A percentile compares a stretch with the other conserved stretches of the same genome.
Conservation (phyloP, 23 tunicate genomes). For the Halocynthia roretzi region DNA sequence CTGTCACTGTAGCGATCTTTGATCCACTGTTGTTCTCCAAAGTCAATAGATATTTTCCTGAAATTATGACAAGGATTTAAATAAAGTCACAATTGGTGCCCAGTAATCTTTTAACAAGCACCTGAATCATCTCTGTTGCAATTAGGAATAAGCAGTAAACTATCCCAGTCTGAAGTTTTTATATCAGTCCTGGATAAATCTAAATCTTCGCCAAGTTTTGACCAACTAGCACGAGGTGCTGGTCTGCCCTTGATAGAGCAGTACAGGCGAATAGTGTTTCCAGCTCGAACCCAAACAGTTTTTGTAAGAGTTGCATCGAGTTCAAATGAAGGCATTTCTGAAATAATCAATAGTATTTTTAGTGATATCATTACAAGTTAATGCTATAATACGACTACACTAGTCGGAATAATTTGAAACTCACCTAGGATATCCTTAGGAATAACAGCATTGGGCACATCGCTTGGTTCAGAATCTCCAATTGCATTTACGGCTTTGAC, state of each 20-base stretch:
- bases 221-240: constrained; percentile 75
- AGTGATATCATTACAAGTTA: too few species aligned
- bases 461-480: constrained; percentile 29
- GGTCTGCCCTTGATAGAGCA: constrained; percentile 78
- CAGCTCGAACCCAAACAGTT: constrained; percentile 68
- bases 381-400: neutral
- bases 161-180: constrained; percentile 56
- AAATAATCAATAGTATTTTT: neutral
- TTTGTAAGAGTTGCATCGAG: constrained; percentile 21
- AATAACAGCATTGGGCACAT: constrained; percentile 19
- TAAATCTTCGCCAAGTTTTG: constrained; percentile 70
- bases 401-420: neutral
- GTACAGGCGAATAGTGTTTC: constrained; percentile 63
- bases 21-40: constrained; percentile 32
- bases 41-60: constrained; percentile 30
- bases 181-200: constrained; percentile 27
- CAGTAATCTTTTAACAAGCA: neutral
- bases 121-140: constrained; percentile 92
- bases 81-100: too few species aligned
- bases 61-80: neutral
- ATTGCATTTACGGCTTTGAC: constrained; percentile 26
- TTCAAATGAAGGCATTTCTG: constrained; percentile 24
- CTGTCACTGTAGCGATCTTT: constrained; percentile 27
- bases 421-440: constrained; percentile 67
- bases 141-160: constrained; percentile 54